Evolutionary conservation across 2,888 invertebrate genomes (phyloP), one percentile per base, ranked within the genome.

Genomic region (Philhelius pedissequus): DNA sequence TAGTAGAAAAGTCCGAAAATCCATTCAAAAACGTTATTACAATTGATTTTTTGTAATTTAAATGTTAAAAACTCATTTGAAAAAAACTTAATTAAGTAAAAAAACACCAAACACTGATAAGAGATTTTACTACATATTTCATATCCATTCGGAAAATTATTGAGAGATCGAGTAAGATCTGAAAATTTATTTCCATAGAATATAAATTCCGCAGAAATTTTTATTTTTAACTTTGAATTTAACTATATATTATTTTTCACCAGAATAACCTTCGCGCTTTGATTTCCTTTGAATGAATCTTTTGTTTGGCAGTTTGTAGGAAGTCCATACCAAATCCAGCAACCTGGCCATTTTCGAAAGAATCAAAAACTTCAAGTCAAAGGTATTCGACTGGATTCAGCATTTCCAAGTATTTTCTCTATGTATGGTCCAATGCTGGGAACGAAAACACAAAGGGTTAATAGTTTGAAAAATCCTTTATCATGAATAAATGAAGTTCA

Each of bases 361-460:
- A 82, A 82, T 82, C 82, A 82, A 82, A 82, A 82, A 60, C 62
- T 78, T 68, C 60, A 71, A 77, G 54, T 69, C 68, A 77, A 82
- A 73, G 60, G 78, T 73, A 82, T 82, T 73, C 54, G 54, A 82
- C n/a, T 82, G 62, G 50, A 82, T 77, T 77, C 73, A 48, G 77
- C 68, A 45, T 56, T 40, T 64, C 38, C 48, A 22, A 45, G 38
- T 25, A 35, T 22, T 45, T 58, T 45, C 27, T 35, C 20, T 13
- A 8, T 30, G 3, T 4, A 43, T 52, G 15, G 20, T 11, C 30
- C 30, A 38, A 58, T 62, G 73, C 43, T 18, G 13, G 58, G 43
- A 27, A 78, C 30, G 48, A 43, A 56, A 58, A 11, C 35, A 73
- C 30, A 54, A 32, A 32, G 18, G 54, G 4, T 15, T 4, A 52